Conservation (phyloP, 2,888 invertebrate species). For the Eutolmus rufibarbis region DNA sequence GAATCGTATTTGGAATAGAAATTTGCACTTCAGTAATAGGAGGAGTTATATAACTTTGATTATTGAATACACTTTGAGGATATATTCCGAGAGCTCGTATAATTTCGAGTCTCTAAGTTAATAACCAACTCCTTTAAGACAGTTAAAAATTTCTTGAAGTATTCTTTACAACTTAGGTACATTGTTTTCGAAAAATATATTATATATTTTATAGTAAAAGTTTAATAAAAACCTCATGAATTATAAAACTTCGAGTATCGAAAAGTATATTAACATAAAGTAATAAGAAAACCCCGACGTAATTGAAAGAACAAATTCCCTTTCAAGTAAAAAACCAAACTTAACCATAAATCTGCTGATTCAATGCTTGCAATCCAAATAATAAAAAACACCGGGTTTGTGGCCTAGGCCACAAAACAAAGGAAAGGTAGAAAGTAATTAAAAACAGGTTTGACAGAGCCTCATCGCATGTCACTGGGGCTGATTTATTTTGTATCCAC, state of each 20-base stretch:
- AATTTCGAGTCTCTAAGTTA: too few relatives aligned
- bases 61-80: not conserved
- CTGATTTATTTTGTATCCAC: not conserved
- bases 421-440: not conserved
- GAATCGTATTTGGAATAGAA: not conserved
- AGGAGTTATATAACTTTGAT: not conserved
- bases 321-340: not conserved
- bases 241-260: not conserved
- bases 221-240: too few relatives aligned
- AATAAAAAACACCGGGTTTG: not conserved
- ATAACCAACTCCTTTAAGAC: not conserved
- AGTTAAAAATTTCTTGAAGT: too few relatives aligned
- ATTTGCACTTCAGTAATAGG: not conserved
- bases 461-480: not conserved
- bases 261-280: not conserved
- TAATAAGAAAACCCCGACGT: not conserved
- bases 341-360: not conserved
- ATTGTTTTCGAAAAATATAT: too few relatives aligned
- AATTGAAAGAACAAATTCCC: not conserved
- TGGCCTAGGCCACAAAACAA: not conserved
- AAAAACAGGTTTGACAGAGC: not conserved
- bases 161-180: too few relatives aligned
- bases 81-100: too few relatives aligned
- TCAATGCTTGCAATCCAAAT: not conserved
- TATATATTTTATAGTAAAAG: too few relatives aligned